Evolutionary conservation across 2,113 vertebrate genomes (phyloP), one percentile per base, ranked within the genome.

Genomic region (Pomatorhinus ruficollis): DNA sequence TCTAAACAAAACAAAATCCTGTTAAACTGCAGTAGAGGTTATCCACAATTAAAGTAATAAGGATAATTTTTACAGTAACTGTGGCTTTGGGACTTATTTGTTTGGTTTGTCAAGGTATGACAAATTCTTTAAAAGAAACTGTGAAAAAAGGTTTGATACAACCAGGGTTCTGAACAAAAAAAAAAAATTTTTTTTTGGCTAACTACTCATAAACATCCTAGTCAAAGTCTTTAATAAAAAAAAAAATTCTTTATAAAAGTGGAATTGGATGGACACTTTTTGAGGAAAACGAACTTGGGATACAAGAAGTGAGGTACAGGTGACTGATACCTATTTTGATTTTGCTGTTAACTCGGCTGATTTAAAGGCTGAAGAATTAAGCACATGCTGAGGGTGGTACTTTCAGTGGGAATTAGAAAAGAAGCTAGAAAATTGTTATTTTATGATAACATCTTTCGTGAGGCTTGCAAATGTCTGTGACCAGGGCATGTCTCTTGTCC

Each of bases 381-480:
- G 8, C 6, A 2, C 0, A 0, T 54, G 10, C 31, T 76, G 40
- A 79, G 50, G 12, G 3, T 75, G 63, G 9, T 45, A n/a, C 33
- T 65, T 80, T 42, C 11, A 50, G 18, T 31, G 18, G 10, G 5
- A 92, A 57, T 28, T 53, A 64, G 17, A 10, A 57, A 12, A 33
- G 27, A 30, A 33, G 2, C 15, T 37, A 37, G 31, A 60, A 85
- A 86, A 39, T 42, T 45, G 24, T 42, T 57, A 27, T 59, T 78
- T 44, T 31, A 39, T 50, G 7, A 12, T 56, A 52, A 22, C 17
- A 68, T 15, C 42, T 90, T 61, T 20, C 35, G 5, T 12, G 9
- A 8, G 6, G 2, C n/a, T 92, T 65, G 68, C 11, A 59, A 59
- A 78, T 33, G 5, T 22, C 37, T 76, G 11, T 52, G 31, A 60